phyloP scores from a whole-genome alignment of 53 echinoderm and acorn worm genomes.

The Crossaster papposus region DNA sequence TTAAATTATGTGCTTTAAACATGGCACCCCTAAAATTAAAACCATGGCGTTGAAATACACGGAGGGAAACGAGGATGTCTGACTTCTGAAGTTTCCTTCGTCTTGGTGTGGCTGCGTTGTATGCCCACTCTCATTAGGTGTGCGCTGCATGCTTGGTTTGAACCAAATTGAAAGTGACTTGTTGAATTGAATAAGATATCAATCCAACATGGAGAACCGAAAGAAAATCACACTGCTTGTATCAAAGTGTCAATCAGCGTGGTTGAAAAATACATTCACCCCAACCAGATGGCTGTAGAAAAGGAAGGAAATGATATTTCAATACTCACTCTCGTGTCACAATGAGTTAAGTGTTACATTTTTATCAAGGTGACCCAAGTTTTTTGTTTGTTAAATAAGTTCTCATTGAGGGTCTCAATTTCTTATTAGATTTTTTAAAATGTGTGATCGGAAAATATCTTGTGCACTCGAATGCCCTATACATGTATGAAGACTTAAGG shows the following conservation, averaged over 20 bases:
- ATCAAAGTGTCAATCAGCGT: not conserved
- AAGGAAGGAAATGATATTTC: not conserved
- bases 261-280: not conserved
- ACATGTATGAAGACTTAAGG: not conserved
- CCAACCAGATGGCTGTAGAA: constrained; percentile 7
- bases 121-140: constrained; percentile 23
- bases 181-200: constrained; percentile 40
- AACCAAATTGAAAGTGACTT: constrained; percentile 39
- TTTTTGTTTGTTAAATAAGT: not conserved
- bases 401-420: not conserved
- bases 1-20: constrained; percentile 26
- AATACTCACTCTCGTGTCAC: not conserved
- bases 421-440: not conserved
- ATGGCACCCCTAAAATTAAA: constrained; percentile 26
- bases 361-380: not conserved
- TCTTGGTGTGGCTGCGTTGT: not conserved
- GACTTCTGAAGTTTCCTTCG: constrained; percentile 9
- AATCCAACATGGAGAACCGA: constrained; percentile 15
- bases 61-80: not conserved
- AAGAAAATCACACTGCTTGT: constrained; percentile 22
- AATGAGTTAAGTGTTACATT: constrained; percentile 6
- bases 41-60: constrained; percentile 8
- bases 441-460: not conserved
- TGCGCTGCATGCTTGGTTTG: constrained; percentile 27
- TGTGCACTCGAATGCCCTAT: not conserved